Conservation (phyloP, 2,888 invertebrate species). For the Ephialtes manifestator region DNA sequence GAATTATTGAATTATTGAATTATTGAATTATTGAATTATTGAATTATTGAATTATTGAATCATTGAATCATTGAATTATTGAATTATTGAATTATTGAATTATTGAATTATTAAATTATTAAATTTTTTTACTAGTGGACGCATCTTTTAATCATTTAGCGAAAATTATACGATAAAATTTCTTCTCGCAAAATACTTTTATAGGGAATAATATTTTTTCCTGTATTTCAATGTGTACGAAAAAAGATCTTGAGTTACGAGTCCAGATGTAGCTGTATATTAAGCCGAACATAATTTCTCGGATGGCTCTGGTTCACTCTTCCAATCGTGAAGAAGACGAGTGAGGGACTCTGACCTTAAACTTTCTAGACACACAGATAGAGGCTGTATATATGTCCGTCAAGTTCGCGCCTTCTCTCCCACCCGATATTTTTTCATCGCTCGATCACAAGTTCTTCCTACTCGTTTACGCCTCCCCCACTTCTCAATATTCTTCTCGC, state of each 20-base stretch:
- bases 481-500: constrained; percentile 1
- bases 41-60: too few relatives aligned
- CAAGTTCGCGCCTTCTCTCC: constrained; percentile 58
- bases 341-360: constrained; percentile 66
- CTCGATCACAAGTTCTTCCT: constrained; percentile 23
- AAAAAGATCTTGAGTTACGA: neutral
- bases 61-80: too few relatives aligned
- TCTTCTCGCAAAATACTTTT: too few relatives aligned
- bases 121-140: too few relatives aligned
- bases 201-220: too few relatives aligned
- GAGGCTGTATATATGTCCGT: constrained; percentile 29
- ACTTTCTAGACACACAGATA: constrained; percentile 63
- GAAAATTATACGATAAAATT: too few relatives aligned
- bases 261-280: neutral
- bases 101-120: too few relatives aligned
- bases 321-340: constrained; percentile 48
- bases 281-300: constrained; percentile 44
- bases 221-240: neutral
- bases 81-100: too few relatives aligned
- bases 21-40: too few relatives aligned
- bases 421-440: constrained; percentile 47
- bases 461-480: constrained; percentile 1
- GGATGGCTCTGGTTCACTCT: constrained; percentile 37
- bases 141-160: too few relatives aligned
- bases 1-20: too few relatives aligned